Conservation (phyloP, 2,797 vertebrate genomes). For the Geotrypetes seraphini region DNA sequence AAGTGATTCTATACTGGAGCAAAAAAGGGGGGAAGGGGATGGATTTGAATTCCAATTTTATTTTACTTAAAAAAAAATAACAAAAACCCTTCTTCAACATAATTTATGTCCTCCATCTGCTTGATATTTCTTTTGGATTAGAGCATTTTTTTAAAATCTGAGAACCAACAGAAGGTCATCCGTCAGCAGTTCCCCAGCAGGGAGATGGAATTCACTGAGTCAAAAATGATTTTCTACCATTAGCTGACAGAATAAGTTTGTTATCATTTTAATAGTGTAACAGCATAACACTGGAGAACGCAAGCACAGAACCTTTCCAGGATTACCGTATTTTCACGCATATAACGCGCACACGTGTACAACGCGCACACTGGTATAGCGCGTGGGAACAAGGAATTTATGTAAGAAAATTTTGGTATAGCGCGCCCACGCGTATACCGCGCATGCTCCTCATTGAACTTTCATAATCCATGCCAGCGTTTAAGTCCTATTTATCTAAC, state of each 20-base stretch:
- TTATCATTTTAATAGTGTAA: not conserved
- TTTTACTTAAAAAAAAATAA: constrained; percentile 1
- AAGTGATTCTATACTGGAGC: fast-evolving
- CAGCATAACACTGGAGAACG: too few relatives aligned
- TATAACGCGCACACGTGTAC: too few relatives aligned
- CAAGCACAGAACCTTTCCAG: not conserved
- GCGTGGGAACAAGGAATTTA: too few relatives aligned
- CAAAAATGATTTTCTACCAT: constrained; percentile 15
- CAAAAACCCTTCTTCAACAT: too few relatives aligned
- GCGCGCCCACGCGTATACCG: too few relatives aligned
- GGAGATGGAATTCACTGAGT: constrained; percentile 10
- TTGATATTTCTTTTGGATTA: not conserved
- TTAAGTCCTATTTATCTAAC: too few relatives aligned
- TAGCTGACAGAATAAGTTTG: constrained; percentile 1
- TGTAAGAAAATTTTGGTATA: too few relatives aligned
- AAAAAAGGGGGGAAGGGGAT: not conserved
- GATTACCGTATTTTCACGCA: too few relatives aligned
- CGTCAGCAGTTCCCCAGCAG: constrained; percentile 9
- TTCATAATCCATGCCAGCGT: too few relatives aligned
- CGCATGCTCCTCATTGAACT: too few relatives aligned
- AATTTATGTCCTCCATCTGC: not conserved
- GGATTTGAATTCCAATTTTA: not conserved
- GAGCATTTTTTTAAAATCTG: constrained; percentile 9
- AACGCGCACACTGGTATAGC: too few relatives aligned
- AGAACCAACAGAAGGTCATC: constrained; percentile 14